Evolutionary conservation across 2,888 invertebrate species (phyloP).

Genomic region (Apotomis betuletana): DNA sequence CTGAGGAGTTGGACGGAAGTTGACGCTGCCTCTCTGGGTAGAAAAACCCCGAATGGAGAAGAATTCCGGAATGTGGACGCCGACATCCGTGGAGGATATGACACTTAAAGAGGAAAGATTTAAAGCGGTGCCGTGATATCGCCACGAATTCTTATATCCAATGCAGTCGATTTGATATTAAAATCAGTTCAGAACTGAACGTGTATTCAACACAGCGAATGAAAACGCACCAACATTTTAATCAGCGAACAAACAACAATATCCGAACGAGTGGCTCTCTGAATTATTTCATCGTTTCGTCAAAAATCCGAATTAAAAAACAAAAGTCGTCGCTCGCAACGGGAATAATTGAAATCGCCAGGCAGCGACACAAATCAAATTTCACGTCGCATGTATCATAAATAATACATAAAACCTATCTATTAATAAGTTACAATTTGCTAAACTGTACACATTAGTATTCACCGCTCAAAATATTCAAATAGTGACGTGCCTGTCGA

Average conservation of each 20-base stretch:
- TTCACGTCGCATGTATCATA: constrained; percentile 64
- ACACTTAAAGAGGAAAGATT: no score
- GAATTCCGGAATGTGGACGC: no score
- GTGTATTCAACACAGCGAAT: not conserved
- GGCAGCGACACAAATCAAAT: constrained; percentile 63
- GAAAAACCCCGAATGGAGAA: no score
- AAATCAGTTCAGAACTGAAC: not conserved
- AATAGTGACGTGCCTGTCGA: constrained; percentile 72
- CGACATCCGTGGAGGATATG: no score
- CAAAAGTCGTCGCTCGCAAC: constrained; percentile 18
- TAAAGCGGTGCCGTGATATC: no score
- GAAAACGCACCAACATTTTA: constrained; percentile 10
- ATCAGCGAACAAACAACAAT: constrained; percentile 22
- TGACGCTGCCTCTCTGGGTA: no score
- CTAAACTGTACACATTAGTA: constrained; percentile 76
- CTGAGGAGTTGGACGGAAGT: no score
- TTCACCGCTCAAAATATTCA: constrained; percentile 75
- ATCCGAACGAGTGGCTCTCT: constrained; percentile 15
- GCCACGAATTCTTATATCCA: no score
- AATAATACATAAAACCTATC: constrained; percentile 71
- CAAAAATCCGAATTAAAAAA: constrained; percentile 25
- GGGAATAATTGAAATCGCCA: constrained; percentile 29
- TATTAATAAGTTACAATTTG: constrained; percentile 70
- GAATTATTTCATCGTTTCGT: constrained; percentile 19
- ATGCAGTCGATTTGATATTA: not conserved